Evolutionary conservation across 1,140 invertebrate species (phyloP).

Genomic region (Pseudomyrmex flavicornis): DNA sequence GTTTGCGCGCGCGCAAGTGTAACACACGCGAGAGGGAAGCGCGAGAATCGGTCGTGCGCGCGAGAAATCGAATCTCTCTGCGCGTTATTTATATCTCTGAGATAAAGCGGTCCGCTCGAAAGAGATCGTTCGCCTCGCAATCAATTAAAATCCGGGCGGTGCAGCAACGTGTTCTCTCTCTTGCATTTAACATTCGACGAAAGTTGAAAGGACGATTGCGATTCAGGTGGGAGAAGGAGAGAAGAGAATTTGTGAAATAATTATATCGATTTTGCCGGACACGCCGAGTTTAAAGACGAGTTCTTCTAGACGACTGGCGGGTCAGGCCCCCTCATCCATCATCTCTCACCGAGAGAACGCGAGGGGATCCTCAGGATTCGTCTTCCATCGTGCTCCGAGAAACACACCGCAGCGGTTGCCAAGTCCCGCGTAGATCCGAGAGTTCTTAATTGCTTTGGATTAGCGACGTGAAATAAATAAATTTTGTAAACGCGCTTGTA

Average conservation of each 20-base stretch:
- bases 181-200: slow-evolving; percentile 67
- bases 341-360: slow-evolving; percentile 77
- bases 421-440: slow-evolving; percentile 23
- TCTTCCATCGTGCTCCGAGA: slow-evolving; percentile 72
- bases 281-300: slow-evolving; percentile 81
- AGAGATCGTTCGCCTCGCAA: slow-evolving; percentile 52
- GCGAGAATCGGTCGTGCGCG: background rate
- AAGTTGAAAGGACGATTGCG: slow-evolving; percentile 64
- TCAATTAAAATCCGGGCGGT: slow-evolving; percentile 66
- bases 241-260: slow-evolving; percentile 78
- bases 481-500: background rate
- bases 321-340: slow-evolving; percentile 84
- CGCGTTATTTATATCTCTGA: slow-evolving; percentile 31
- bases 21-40: too few relatives aligned
- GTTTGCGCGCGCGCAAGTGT: too few relatives aligned
- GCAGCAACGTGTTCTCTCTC: slow-evolving; percentile 47
- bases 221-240: slow-evolving; percentile 29
- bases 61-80: background rate
- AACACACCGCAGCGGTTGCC: slow-evolving; percentile 73
- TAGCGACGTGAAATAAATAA: background rate
- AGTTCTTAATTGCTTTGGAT: slow-evolving; percentile 19
- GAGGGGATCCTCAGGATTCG: slow-evolving; percentile 75
- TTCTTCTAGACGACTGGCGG: slow-evolving; percentile 77
- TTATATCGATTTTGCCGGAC: slow-evolving; percentile 83
- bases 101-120: slow-evolving; percentile 4